Evolutionary conservation across 2,888 invertebrate species (phyloP).

Genomic region (Osedax fenrisi): DNA sequence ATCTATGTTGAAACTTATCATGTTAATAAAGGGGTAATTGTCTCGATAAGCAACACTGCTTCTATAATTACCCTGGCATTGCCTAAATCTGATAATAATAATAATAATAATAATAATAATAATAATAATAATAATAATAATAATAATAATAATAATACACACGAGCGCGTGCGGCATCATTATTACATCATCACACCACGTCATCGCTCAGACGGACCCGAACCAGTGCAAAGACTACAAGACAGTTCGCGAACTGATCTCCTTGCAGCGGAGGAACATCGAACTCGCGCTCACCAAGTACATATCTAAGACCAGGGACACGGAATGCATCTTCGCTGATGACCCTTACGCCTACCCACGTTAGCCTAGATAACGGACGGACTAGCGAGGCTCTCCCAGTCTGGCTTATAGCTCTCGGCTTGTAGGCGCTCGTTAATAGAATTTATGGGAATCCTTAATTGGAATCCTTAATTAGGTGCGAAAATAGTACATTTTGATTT

Average conservation of each 20-base stretch:
- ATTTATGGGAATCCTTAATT: background rate
- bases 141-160: no score
- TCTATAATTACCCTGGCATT: no score
- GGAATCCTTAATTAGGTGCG: background rate
- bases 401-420: background rate
- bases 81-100: no score
- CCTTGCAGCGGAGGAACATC: constrained; percentile 79
- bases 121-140: no score
- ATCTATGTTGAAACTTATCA: no score
- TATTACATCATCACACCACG: no score
- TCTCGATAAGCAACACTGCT: no score
- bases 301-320: constrained; percentile 81
- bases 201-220: background rate
- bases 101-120: no score
- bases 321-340: constrained; percentile 75
- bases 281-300: constrained; percentile 84
- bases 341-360: constrained; percentile 76
- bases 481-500: no score
- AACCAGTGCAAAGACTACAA: constrained; percentile 63
- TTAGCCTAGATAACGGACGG: no score
- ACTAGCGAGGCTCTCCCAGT: background rate
- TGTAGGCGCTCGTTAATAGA: background rate
- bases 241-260: constrained; percentile 83
- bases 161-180: no score
- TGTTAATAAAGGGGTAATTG: no score